Conservation (phyloP, 1,140 invertebrate genomes). For the Orchesella cincta region DNA sequence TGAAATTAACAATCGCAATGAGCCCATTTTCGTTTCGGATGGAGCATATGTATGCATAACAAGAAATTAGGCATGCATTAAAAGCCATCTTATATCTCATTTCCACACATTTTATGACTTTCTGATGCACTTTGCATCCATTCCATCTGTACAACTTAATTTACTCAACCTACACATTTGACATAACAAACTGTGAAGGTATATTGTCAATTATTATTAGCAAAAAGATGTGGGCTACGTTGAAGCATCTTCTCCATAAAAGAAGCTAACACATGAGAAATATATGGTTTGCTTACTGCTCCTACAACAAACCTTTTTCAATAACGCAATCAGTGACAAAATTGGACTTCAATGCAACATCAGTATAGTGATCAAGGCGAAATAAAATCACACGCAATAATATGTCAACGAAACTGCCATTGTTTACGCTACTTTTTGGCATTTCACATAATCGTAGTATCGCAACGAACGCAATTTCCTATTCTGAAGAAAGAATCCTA, state of each 20-base stretch:
- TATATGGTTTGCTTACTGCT: too few relatives aligned
- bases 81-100: constrained; percentile 1
- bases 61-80: constrained; percentile 18
- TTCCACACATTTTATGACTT: not conserved
- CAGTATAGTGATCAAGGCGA: too few relatives aligned
- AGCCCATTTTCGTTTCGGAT: constrained; percentile 4
- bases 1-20: constrained; percentile 9
- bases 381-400: constrained; percentile 19
- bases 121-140: constrained; percentile 3
- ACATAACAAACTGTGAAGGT: too few relatives aligned
- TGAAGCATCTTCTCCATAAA: too few relatives aligned
- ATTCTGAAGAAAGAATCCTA: not conserved
- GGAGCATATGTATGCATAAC: constrained; percentile 4
- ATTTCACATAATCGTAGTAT: not conserved
- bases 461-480: not conserved
- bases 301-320: too few relatives aligned
- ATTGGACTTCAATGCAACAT: too few relatives aligned
- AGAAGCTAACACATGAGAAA: too few relatives aligned
- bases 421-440: not conserved
- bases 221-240: too few relatives aligned
- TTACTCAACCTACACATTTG: not conserved
- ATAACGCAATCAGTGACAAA: too few relatives aligned
- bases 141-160: not conserved
- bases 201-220: too few relatives aligned
- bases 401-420: constrained; percentile 2